Base-by-base conservation (phyloP, 2,797 vertebrate species). In the Rallus crepitans region DNA sequence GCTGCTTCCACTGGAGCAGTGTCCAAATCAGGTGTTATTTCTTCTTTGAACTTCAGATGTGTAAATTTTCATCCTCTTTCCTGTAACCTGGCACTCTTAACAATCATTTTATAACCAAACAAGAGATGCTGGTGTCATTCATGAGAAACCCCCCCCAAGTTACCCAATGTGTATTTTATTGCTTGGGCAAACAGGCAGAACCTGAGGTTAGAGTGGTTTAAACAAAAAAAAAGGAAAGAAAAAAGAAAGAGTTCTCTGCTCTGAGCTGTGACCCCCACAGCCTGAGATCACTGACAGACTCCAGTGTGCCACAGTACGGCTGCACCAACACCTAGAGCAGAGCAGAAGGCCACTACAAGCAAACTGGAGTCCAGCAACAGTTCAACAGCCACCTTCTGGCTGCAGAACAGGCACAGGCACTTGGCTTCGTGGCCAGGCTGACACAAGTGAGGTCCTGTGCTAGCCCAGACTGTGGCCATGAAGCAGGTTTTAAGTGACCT, bases 381-480 rank as follows among this genome's bases (percentile, higher is more conserved):
- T 0, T 3, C 6, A 19, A 57, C 42, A 79, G 40, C 35, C 61
- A 20, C 68, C n/a, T 19, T 7, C 25, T 8, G 31, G 30, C 35
- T 28, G 2, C 50, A 15, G 65, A 76, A 65, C 52, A 52, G 20
- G 39, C 4, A 2, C 28, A 4, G 17, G 31, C 1, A 27, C 31
- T 52, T 30, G 14, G 1, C 12, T 8, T 12, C 28, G 7, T 0
- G 5, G 5, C 11, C 1, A 8, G n/a, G 52, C 39, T 11, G 25
- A 19, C 42, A 45, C 42, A 1, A 2, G 3, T 0, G 14, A 8
- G 48, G 4, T 52, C 18, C 55, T 13, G 11, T 30, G 11, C 20
- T 4, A 15, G 73, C 24, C 73, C 73, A 50, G 39, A n/a, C 75
- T 50, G 45, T 3, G 60, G 55, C 56, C 63, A 18, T 5, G 5